Base-by-base conservation (phyloP, 2,113 vertebrate genomes). In the Carassius gibelio region DNA sequence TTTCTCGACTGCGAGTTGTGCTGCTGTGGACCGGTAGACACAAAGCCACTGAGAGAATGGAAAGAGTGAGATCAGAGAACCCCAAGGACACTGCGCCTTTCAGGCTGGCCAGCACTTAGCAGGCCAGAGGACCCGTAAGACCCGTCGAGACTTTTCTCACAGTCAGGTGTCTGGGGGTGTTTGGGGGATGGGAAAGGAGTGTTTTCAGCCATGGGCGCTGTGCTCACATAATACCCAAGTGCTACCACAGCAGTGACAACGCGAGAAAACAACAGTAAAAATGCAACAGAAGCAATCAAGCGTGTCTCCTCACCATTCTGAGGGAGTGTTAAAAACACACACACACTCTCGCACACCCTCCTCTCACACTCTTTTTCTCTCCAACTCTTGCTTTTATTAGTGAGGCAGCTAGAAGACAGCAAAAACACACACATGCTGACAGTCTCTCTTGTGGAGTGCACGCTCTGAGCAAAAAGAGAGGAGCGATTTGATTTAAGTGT, bases 131-230 rank as follows among this genome's bases (percentile, higher is more conserved):
- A 94, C 95, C 96, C 95, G 93, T 91, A 93, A 95, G 94, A 94
- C 95, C 96, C 95, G 91, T 93, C 87, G 95, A 96, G 95, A 96
- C 94, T 96, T 98, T 98, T 98, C 96, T 97, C 96, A 97, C 96
- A 96, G 95, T 96, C 95, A 96, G 95, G 96, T 96, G 95, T 96
- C 95, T 93, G 92, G 83, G 89, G 91, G 81, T 13, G 59, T 87
- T 90, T 91, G 91, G 85, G 91, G 87, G 88, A 36, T 17, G 50
- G 21, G 42, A 26, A 64, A 23, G 34, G 23, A 71, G 88, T 86
- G 89, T 79, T 85, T 91, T 86, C 92, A 91, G 91, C 93, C 94
- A 91, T 90, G 94, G 89, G 93, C 88, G 91, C 91, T 93, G 88
- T 89, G 92, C 90, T 93, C 94, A 94, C 92, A 96, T 94, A 96